phyloP scores from a whole-genome alignment of 2,888 invertebrate species.

The Theristus sp. region DNA sequence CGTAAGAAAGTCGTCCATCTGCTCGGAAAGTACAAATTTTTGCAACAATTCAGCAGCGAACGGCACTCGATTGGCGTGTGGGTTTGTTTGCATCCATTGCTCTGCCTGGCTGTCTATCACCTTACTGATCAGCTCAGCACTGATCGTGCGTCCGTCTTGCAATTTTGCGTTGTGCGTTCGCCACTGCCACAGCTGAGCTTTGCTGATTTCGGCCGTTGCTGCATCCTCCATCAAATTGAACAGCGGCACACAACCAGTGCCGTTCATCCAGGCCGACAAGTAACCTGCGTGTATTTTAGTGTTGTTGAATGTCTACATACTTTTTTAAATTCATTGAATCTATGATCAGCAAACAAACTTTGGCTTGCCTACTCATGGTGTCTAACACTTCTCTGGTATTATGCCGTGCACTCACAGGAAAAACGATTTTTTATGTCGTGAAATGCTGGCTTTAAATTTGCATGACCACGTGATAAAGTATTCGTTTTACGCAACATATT shows the following conservation, averaged over 20 bases:
- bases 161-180: slow-evolving; percentile 39
- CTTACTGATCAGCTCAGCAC: slow-evolving; percentile 26
- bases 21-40: slow-evolving; percentile 42
- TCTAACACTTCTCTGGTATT: too few relatives aligned
- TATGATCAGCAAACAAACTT: too few relatives aligned
- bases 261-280: slow-evolving; percentile 48
- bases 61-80: slow-evolving; percentile 22
- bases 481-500: too few relatives aligned
- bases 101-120: slow-evolving; percentile 23
- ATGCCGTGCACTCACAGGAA: too few relatives aligned
- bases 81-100: slow-evolving; percentile 20
- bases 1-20: slow-evolving; percentile 49
- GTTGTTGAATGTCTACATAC: neutral
- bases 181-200: slow-evolving; percentile 56
- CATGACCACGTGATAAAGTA: too few relatives aligned
- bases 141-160: too few relatives aligned
- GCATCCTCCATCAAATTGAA: slow-evolving; percentile 50
- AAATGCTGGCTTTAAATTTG: too few relatives aligned
- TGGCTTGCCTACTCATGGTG: too few relatives aligned
- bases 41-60: slow-evolving; percentile 39
- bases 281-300: slow-evolving; percentile 34
- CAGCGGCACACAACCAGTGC: slow-evolving; percentile 47
- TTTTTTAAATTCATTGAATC: neutral
- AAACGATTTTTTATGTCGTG: too few relatives aligned
- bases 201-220: slow-evolving; percentile 53